Base-by-base conservation (phyloP, 2,113 vertebrate genomes). In the Otolemur garnettii region DNA sequence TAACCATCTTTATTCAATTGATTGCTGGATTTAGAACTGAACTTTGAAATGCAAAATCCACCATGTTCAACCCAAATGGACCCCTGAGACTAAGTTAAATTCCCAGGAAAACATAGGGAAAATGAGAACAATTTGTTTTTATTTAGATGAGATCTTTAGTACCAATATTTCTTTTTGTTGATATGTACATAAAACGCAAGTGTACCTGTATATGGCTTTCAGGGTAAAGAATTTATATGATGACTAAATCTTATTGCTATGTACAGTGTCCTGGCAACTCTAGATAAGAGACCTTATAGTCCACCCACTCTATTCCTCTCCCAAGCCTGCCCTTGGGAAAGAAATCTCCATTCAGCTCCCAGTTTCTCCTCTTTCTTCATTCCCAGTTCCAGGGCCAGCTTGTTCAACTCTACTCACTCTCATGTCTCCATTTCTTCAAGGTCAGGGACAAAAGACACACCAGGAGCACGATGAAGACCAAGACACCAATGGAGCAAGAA, bases 381-480 rank as follows among this genome's bases (percentile, higher is more conserved):
- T 53, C 22, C 26, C 21, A 87, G 9, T 22, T 50, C 57, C 77
- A 53, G 42, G 57, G 22, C 64, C 90, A 38, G 28, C 35, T 68
- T 15, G 28, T 60, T 87, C 24, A 28, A 94, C 97, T 87, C 24
- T 24, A 94, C 97, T 97, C 80, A 96, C 96, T 94, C 57, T 96
- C 84, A 0, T 78, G 95, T 88, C 72, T 96, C 94, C 95, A 95
- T 38, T 96, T 97, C 87, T 90, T 97, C 95, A 75, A 57, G 53
- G 22, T 77, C 94, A 95, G 7, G 17, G 60, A 81, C 59, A 90
- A 55, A 66, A 97, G 87, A 21, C 83, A 93, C 84, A 88, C 81
- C 3, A 87, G 66, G 88, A 97, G 84, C 88, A 97, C 78, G 75
- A 96, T 22, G 59, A 97, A 33, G 66, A 28, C 92, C 79, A 87